A percentile compares a stretch with the other conserved stretches of the same genome.
Evolutionary conservation across 2,797 vertebrate species (phyloP).

Genomic region (Bufotes viridis): DNA sequence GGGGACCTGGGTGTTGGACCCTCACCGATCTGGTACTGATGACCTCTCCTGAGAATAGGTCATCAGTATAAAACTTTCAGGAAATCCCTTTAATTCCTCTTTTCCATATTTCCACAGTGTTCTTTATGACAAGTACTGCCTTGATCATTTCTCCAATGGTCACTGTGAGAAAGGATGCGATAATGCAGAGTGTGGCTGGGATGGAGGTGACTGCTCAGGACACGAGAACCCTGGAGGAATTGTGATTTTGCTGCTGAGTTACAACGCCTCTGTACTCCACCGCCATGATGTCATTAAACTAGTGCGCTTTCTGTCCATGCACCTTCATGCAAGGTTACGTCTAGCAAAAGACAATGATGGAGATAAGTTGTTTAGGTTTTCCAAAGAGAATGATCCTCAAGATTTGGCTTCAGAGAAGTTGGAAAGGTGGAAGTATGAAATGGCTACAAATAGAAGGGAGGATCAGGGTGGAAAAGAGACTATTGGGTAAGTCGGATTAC

Average conservation of each 20-base stretch:
- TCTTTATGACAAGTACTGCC: slow-evolving; percentile 82
- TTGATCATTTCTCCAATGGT: slow-evolving; percentile 82
- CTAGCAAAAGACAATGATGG: slow-evolving; percentile 63
- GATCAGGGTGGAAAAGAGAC: slow-evolving; percentile 28
- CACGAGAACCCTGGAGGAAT: slow-evolving; percentile 66
- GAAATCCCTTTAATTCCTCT: neutral
- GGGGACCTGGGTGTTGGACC: no score
- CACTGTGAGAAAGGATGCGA: slow-evolving; percentile 86
- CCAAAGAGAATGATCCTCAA: slow-evolving; percentile 57
- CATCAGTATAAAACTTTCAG: no score
- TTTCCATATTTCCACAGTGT: slow-evolving; percentile 69
- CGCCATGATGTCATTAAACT: slow-evolving; percentile 73
- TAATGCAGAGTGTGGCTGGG: slow-evolving; percentile 84
- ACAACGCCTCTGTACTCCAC: slow-evolving; percentile 68
- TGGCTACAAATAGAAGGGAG: neutral
- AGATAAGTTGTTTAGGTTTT: slow-evolving; percentile 71
- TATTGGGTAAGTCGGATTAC: slow-evolving; percentile 64
- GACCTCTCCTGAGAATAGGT: no score
- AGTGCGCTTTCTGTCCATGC: slow-evolving; percentile 79
- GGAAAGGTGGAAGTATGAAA: slow-evolving; percentile 45
- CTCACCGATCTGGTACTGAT: no score
- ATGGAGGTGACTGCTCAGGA: slow-evolving; percentile 83
- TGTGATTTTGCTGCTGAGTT: slow-evolving; percentile 77
- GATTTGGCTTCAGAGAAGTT: slow-evolving; percentile 52
- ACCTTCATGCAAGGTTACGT: slow-evolving; percentile 74